phyloP scores from a whole-genome alignment of 2,113 vertebrate genomes.

The Corapipo altera region DNA sequence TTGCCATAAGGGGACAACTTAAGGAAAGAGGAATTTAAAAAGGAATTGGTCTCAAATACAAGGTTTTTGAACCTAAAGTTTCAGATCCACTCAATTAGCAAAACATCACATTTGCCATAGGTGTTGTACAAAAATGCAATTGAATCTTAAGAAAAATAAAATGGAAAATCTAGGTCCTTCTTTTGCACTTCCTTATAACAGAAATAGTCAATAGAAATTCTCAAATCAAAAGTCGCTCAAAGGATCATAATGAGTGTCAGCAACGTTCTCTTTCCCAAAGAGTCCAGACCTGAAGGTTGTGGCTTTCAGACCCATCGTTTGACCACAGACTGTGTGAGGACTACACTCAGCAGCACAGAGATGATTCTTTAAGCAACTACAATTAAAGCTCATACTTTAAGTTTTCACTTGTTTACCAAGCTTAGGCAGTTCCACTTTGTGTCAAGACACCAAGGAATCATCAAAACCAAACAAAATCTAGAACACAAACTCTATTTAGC shows the following conservation, averaged over 20 bases:
- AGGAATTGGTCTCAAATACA: neutral
- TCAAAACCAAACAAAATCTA: neutral
- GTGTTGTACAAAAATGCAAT: neutral
- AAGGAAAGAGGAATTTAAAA: neutral
- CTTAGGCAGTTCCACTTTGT: neutral
- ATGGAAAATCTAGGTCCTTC: neutral
- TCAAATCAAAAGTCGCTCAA: neutral
- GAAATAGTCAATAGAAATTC: neutral
- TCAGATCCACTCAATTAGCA: neutral
- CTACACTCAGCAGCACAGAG: neutral
- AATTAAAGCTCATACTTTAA: neutral
- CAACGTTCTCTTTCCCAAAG: neutral
- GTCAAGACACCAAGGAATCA: neutral
- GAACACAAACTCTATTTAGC: neutral
- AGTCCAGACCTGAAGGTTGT: neutral
- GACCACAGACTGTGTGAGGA: neutral
- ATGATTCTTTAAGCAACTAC: neutral
- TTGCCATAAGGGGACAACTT: neutral
- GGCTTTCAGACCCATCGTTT: accelerated
- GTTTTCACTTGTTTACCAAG: neutral
- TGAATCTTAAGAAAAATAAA: neutral
- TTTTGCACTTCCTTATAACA: neutral
- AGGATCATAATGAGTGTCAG: neutral
- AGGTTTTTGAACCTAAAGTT: neutral
- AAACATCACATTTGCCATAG: neutral